Evolutionary conservation across 2,888 invertebrate genomes (phyloP).

Genomic region (Galerucella calmariensis): DNA sequence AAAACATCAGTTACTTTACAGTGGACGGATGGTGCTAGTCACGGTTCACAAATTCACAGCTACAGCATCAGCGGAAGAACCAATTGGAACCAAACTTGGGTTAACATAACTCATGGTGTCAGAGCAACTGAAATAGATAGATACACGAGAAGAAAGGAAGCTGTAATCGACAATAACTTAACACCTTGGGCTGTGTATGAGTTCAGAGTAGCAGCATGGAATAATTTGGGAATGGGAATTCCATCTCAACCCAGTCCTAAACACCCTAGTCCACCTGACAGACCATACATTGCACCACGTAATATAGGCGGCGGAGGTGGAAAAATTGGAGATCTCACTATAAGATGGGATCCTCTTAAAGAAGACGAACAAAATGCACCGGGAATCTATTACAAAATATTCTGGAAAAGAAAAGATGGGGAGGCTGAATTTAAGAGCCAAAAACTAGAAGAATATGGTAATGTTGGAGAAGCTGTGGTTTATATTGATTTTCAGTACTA

Average conservation of each 20-base stretch:
- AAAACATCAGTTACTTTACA: constrained; percentile 81
- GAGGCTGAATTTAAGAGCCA: constrained; percentile 82
- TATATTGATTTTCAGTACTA: constrained; percentile 78
- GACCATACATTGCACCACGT: constrained; percentile 80
- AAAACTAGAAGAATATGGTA: constrained; percentile 77
- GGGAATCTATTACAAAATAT: constrained; percentile 90
- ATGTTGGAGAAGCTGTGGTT: constrained; percentile 83
- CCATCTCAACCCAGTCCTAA: constrained; percentile 88
- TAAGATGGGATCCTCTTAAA: constrained; percentile 86
- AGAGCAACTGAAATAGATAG: constrained; percentile 80
- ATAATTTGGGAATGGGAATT: constrained; percentile 82
- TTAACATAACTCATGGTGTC: constrained; percentile 74
- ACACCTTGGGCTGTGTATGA: constrained; percentile 92
- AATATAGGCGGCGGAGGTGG: constrained; percentile 92
- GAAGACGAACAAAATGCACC: constrained; percentile 87
- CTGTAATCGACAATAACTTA: constrained; percentile 74
- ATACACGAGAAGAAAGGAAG: constrained; percentile 76
- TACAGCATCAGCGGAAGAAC: constrained; percentile 88
- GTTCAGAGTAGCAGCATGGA: constrained; percentile 90
- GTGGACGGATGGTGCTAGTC: constrained; percentile 91
- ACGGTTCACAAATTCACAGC: constrained; percentile 81
- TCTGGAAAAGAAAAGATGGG: constrained; percentile 80
- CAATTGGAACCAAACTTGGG: constrained; percentile 88
- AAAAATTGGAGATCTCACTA: constrained; percentile 92
- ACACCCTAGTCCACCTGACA: constrained; percentile 84